Percentiles rank a stretch among this genome's conserved stretches.
These are phyloP conservation scores for Flexamia atlantica DNA, from an alignment of 2,888 invertebrate species.

Conservation along the genomic window DNA sequence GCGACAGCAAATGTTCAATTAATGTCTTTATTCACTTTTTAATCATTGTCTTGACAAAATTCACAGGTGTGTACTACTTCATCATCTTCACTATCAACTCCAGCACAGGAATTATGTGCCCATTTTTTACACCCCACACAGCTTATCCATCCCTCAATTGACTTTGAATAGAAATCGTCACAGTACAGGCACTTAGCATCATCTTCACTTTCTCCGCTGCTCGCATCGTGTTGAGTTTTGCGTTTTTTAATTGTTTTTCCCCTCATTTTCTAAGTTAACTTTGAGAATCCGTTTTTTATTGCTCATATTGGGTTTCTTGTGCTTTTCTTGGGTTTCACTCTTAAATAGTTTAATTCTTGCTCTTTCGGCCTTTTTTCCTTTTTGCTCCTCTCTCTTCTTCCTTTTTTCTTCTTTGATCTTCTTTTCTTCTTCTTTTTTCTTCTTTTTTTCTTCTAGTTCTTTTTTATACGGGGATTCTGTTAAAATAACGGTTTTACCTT, in stretches of 20 bases:
- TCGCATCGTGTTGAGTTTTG: too few relatives aligned
- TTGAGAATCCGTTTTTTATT: neutral
- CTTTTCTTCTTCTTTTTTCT: too few relatives aligned
- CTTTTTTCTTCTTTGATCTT: neutral
- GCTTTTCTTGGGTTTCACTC: neutral
- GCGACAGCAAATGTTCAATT: too few relatives aligned
- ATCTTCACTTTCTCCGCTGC: neutral
- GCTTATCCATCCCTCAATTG: constrained; percentile 44
- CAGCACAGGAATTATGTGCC: constrained; percentile 48
- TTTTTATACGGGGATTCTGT: constrained; percentile 40
- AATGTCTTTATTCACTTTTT: too few relatives aligned
- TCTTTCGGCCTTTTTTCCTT: neutral
- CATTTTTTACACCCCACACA: constrained; percentile 31
- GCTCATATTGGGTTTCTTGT: neutral
- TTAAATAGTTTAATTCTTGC: constrained; percentile 19
- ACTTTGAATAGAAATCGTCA: constrained; percentile 20
- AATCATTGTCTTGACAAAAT: too few relatives aligned
- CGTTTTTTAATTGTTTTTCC: neutral
- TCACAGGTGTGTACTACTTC: too few relatives aligned
- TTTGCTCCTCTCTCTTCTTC: neutral
- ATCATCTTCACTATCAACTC: constrained; percentile 42
- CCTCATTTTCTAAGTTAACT: neutral
- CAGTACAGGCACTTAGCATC: constrained; percentile 39
- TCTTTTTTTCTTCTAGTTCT: neutral
- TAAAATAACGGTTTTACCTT: constrained; percentile 29